Base-by-base conservation (phyloP, 1,140 invertebrate species). In the Hycleus phaleratus region DNA sequence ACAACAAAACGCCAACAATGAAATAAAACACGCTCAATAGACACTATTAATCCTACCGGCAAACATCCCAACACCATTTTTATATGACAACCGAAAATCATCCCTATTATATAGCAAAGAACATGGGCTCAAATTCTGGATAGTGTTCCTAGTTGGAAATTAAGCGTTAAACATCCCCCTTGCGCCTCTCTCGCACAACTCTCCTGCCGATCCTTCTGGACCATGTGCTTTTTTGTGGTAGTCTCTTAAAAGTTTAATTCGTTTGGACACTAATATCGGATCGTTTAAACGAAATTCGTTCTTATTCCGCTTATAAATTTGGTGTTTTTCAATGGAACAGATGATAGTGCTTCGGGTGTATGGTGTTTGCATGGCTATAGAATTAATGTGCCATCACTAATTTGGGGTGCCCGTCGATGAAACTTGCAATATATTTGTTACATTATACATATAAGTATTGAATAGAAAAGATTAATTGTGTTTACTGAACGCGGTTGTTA, bases 11-110 rank as follows among this genome's bases (percentile, higher is more conserved):
- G 40, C 65, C 67, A 68, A 71, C 70, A 71, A 71, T 70, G 68
- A 70, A 70, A 70, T 71, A 70, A 71, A 68, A 71, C 70, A 71
- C 70, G 70, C 70, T 71, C 70, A 70, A 71, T 71, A 70, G 70
- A 71, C 68, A 68, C 56, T 62, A 69, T 68, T 66, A 69, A 70
- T 71, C 68, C 70, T 53, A 66, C 67, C 65, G 67, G 63, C 64
- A 71, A 71, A 71, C 69, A 71, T 69, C 65, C 32, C 66, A 61
- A 71, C 68, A 67, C 68, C 32, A 32, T 32, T 66, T 68, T 54
- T 38, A 38, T 42, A 55, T 47, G 52, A 39, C 26, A 55, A 38
- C 42, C 42, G 44, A 55, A 25, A 47, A 7, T 46, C 44, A 43
- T 26, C 52, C 52, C 45, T 47, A 55, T 47, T 24, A 40, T 60